phyloP scores from a whole-genome alignment of 1,140 invertebrate genomes.

The Palaemon carinicauda region DNA sequence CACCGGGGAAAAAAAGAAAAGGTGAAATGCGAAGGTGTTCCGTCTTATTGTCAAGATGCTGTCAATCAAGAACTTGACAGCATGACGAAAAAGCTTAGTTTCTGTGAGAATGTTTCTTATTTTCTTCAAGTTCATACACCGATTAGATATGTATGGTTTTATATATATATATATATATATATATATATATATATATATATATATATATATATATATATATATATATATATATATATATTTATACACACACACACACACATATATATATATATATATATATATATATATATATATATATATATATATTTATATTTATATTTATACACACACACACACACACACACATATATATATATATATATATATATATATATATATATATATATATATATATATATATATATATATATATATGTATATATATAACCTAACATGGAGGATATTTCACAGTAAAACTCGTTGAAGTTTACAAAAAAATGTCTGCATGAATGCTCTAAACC shows the following conservation, averaged over 20 bases:
- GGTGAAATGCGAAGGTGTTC: no score
- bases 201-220: not conserved
- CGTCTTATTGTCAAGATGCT: no score
- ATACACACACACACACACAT: not conserved
- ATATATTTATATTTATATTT: not conserved
- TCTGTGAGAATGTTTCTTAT: no score
- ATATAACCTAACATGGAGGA: no score
- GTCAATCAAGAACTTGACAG: no score
- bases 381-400: not conserved
- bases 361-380: not conserved
- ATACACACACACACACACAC: not conserved
- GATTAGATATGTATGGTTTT: not conserved
- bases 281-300: not conserved
- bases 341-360: not conserved
- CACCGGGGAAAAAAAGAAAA: no score
- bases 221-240: not conserved
- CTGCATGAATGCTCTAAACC: no score
- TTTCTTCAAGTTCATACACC: no score
- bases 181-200: slow-evolving; percentile 2
- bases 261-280: not conserved
- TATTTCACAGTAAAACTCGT: no score
- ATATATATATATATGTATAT: not conserved
- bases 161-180: slow-evolving; percentile 2
- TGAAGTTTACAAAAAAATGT: no score
- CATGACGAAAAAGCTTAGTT: no score